Conservation (phyloP, 2,797 vertebrate genomes). For the Halcyon chelicuti region DNA sequence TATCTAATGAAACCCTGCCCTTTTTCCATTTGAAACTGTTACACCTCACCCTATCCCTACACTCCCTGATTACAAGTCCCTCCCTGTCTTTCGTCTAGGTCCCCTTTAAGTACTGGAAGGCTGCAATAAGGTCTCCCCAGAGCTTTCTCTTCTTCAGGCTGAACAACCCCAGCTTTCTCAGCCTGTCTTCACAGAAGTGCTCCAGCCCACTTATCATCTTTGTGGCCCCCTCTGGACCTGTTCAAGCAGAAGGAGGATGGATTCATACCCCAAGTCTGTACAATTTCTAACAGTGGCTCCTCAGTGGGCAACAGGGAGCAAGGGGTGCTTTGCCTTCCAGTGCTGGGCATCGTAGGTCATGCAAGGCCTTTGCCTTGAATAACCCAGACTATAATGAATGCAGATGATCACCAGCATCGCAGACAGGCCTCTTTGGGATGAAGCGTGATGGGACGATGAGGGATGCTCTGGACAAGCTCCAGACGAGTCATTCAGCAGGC, state of each 20-base stretch:
- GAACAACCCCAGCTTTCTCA: no score
- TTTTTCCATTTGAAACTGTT: no score
- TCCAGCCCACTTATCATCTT: not conserved
- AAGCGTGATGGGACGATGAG: not conserved
- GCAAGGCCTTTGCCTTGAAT: not conserved
- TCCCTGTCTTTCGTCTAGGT: no score
- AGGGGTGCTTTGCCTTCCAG: not conserved
- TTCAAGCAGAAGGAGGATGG: not conserved
- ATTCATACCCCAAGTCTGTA: fast-evolving
- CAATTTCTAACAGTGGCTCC: fast-evolving
- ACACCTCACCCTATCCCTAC: no score
- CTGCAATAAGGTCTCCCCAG: no score
- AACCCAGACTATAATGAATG: not conserved
- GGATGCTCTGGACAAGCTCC: not conserved
- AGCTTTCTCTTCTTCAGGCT: not conserved
- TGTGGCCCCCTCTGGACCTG: not conserved
- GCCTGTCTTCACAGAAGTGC: not conserved
- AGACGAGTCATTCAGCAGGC: not conserved
- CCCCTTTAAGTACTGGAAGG: no score
- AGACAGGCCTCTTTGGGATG: not conserved
- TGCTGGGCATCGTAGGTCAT: not conserved
- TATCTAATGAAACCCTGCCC: no score
- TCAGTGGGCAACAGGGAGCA: not conserved
- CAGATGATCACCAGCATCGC: not conserved
- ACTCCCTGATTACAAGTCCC: no score